Conservation (phyloP, 2,113 vertebrate genomes). For the Fregetta grallaria region DNA sequence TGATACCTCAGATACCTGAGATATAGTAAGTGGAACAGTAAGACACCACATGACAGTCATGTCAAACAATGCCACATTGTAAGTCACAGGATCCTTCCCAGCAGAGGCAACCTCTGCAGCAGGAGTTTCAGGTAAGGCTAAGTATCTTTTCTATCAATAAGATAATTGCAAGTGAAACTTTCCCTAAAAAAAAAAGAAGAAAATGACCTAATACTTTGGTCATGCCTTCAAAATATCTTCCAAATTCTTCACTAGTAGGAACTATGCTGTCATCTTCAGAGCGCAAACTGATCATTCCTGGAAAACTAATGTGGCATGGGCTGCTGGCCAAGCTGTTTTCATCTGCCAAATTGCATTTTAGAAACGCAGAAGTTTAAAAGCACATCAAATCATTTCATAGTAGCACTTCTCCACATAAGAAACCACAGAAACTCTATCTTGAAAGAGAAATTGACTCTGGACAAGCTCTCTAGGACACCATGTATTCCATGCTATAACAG, state of each 20-base stretch:
- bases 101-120: background rate
- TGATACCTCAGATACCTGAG: background rate
- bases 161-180: background rate
- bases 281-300: background rate
- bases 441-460: background rate
- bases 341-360: background rate
- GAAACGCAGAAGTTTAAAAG: background rate
- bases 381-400: background rate
- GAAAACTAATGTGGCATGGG: background rate
- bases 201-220: background rate
- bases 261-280: background rate
- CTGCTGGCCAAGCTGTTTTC: background rate
- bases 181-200: background rate
- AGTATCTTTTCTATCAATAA: background rate
- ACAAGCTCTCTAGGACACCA: background rate
- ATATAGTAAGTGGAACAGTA: background rate
- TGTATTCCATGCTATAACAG: background rate
- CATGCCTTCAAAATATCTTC: background rate
- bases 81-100: background rate
- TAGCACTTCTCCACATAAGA: background rate
- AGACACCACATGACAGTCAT: background rate
- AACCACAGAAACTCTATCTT: background rate
- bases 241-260: background rate
- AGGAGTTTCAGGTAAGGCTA: background rate
- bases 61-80: rapidly evolving